These are phyloP conservation scores for Drosophila sp. DNA, from an alignment of 1,140 invertebrate species.

Conservation along the genomic window DNA sequence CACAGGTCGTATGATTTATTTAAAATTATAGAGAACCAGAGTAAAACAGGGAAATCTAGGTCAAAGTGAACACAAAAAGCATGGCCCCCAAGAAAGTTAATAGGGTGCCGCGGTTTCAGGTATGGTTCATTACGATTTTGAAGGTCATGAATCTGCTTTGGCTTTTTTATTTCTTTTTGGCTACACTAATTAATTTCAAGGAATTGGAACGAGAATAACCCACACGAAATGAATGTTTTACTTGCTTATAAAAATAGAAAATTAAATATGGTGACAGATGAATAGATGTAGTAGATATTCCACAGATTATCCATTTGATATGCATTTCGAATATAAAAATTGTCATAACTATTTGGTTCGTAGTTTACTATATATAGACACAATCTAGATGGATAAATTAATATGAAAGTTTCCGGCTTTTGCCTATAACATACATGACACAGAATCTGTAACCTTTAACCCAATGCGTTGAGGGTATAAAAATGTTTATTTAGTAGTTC, in stretches of 20 bases:
- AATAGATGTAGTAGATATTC: too few relatives aligned
- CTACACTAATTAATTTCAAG: neutral
- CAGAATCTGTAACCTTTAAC: neutral
- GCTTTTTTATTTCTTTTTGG: neutral
- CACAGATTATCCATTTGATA: too few relatives aligned
- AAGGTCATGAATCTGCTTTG: neutral
- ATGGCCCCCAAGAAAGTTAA: constrained; percentile 20
- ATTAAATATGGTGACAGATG: too few relatives aligned
- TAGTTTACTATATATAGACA: too few relatives aligned
- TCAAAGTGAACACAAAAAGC: constrained; percentile 52
- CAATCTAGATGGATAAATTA: neutral
- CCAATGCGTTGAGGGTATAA: constrained; percentile 12
- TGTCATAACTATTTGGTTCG: too few relatives aligned
- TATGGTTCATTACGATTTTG: constrained; percentile 11
- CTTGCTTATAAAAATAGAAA: too few relatives aligned
- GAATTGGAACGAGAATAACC: too few relatives aligned
- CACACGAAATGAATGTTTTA: too few relatives aligned
- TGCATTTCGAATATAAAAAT: too few relatives aligned
- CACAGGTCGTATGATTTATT: constrained; percentile 73
- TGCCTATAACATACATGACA: too few relatives aligned
- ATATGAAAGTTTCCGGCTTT: neutral
- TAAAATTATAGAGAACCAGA: constrained; percentile 55
- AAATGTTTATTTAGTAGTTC: constrained; percentile 57
- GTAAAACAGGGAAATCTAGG: constrained; percentile 57
- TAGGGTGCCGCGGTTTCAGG: constrained; percentile 25